Base-by-base conservation (phyloP, 2,888 invertebrate genomes). In the Tetanocera ferruginea region DNA sequence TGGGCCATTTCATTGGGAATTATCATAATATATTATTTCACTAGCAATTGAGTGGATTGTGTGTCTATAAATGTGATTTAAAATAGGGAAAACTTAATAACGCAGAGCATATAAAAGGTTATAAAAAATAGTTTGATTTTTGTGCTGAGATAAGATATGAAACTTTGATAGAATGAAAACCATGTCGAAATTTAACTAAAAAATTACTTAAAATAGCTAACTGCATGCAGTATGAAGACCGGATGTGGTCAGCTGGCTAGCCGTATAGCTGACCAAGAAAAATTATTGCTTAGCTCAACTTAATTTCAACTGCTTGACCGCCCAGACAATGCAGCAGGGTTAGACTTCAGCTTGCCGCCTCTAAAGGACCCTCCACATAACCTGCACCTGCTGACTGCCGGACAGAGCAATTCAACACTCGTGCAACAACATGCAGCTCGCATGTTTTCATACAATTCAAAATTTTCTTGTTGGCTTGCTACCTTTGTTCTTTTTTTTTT, bases 361-460 rank as follows among this genome's bases (percentile, higher is more conserved):
- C 14, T 25, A n/a, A n/a, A n/a, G n/a, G n/a, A n/a, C n/a, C n/a
- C n/a, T n/a, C n/a, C 6, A 19, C 9, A 55, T 64, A 11, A 8
- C 62, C 62, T 17, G 2, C 31, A 19, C 55, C 2, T 62, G 19
- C 31, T 31, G 8, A 8, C 64, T 34, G 34, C 34, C 4, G 28
- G 23, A 23, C 8, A 31, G 31, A 25, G 17, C 49, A 17, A 11
- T 19, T 14, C 28, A 51, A 23, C 31, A 25, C 25, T 5, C 28
- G 9, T 17, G 70, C 49, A 49, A 23, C 72, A 55, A 57, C 72
- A 37, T 72, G 37, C 37, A 72, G 37, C 19, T 72, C 37, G 72
- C 57, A 57, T 72, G 66, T 75, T 75, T 64, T 31, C 66, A 64
- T 55, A 52, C 55, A 34, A 66, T 34, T 66, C 31, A 8, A 19